phyloP scores from a whole-genome alignment of 2,888 invertebrate species.

The Phanerotoma sp. region DNA sequence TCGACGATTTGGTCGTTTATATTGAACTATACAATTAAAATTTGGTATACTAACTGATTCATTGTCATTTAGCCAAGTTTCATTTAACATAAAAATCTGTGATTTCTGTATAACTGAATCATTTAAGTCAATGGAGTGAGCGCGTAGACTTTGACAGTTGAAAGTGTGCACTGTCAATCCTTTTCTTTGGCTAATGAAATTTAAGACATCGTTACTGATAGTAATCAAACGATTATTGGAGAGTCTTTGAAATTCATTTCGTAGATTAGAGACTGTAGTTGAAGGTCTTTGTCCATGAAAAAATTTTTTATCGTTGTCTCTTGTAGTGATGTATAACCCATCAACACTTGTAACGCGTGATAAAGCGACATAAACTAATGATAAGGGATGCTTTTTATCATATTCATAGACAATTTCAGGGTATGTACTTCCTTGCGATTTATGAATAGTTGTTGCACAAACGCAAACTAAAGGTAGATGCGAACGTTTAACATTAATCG shows the following conservation, averaged over 20 bases:
- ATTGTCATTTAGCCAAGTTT: slow-evolving; percentile 24
- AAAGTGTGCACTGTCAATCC: slow-evolving; percentile 11
- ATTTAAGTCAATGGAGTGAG: slow-evolving; percentile 6
- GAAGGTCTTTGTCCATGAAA: slow-evolving; percentile 10
- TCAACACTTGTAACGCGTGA: slow-evolving; percentile 23
- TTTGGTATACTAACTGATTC: slow-evolving; percentile 19
- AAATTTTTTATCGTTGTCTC: slow-evolving; percentile 8
- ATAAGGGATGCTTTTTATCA: slow-evolving; percentile 19
- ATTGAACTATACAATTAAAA: slow-evolving; percentile 22
- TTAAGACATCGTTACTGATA: not conserved
- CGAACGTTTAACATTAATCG: slow-evolving; percentile 18
- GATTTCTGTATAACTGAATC: slow-evolving; percentile 22
- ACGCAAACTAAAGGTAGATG: slow-evolving; percentile 27
- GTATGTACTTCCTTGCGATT: slow-evolving; percentile 28
- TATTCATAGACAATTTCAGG: slow-evolving; percentile 29
- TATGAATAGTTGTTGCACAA: slow-evolving; percentile 31
- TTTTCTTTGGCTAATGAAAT: slow-evolving; percentile 6
- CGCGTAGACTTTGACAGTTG: slow-evolving; percentile 27
- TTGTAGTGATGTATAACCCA: slow-evolving; percentile 13
- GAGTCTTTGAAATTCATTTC: slow-evolving; percentile 13
- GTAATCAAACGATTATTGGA: slow-evolving; percentile 5
- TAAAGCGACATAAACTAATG: slow-evolving; percentile 27
- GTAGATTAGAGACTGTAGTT: not conserved
- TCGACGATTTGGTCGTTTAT: slow-evolving; percentile 16
- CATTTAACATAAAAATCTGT: slow-evolving; percentile 18